These are phyloP conservation scores for Nothura maculosa DNA, from an alignment of 2,797 vertebrate species.

Conservation along the genomic window DNA sequence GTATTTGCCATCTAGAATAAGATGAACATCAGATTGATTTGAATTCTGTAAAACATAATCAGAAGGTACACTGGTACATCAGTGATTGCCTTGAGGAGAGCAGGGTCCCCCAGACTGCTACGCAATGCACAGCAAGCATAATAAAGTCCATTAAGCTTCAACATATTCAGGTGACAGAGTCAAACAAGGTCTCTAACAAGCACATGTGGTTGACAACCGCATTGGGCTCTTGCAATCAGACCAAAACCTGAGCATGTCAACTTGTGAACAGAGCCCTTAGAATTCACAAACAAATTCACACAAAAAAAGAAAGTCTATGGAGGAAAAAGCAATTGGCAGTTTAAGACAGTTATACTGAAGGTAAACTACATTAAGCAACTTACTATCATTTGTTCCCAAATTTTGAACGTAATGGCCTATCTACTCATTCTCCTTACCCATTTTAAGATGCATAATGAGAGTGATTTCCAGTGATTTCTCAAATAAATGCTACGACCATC, in stretches of 20 bases:
- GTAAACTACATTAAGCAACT: neutral
- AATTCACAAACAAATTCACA: neutral
- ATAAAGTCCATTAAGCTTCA: constrained; percentile 49
- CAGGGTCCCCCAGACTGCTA: constrained; percentile 29
- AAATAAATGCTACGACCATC: constrained; percentile 20
- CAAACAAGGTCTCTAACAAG: constrained; percentile 49
- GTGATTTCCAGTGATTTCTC: constrained; percentile 24
- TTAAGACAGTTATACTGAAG: neutral
- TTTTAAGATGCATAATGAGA: constrained; percentile 1
- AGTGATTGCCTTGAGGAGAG: constrained; percentile 22
- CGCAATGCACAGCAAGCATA: constrained; percentile 6
- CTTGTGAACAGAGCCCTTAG: neutral
- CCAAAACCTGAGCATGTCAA: neutral
- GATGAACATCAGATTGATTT: constrained; percentile 19
- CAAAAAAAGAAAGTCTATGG: neutral
- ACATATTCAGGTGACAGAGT: neutral
- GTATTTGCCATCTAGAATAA: neutral
- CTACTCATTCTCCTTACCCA: neutral
- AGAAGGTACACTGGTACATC: neutral
- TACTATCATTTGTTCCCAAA: neutral
- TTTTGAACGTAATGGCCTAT: neutral
- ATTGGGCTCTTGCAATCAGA: neutral
- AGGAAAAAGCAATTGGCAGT: neutral
- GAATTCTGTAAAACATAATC: constrained; percentile 51
- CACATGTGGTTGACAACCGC: constrained; percentile 12